Conservation (phyloP, 2,797 vertebrate species). For the Propithecus deckenii region DNA sequence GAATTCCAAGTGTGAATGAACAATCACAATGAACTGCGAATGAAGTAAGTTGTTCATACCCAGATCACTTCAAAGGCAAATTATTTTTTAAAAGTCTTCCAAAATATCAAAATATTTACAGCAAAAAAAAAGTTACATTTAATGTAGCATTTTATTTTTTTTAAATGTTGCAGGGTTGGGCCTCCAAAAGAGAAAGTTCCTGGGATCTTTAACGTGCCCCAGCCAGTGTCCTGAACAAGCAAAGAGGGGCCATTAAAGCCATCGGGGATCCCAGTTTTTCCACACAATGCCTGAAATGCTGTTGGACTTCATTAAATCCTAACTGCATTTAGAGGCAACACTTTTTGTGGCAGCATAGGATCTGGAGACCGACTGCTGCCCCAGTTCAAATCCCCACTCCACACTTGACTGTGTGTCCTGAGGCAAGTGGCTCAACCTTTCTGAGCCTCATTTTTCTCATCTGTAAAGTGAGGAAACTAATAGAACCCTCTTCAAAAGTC, state of each 20-base stretch:
- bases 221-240: background rate
- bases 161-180: background rate
- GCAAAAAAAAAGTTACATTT: conserved; percentile 9
- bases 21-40: conserved; percentile 8
- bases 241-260: background rate
- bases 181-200: background rate
- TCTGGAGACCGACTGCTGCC: background rate
- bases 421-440: background rate
- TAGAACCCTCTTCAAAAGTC: background rate
- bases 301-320: background rate
- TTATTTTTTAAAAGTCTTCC: conserved; percentile 19
- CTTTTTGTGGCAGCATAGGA: background rate
- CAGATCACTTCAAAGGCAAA: conserved; percentile 35
- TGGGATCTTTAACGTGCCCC: background rate
- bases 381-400: background rate
- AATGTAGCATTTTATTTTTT: background rate
- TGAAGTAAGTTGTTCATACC: conserved; percentile 24
- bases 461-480: background rate
- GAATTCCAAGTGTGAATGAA: conserved; percentile 35
- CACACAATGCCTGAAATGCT: background rate
- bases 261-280: background rate
- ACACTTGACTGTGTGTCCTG: background rate
- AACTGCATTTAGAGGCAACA: background rate
- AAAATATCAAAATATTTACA: conserved; percentile 54
- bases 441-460: background rate